Percentiles rank a stretch among this genome's conserved stretches.
phyloP scores from a whole-genome alignment of 2,113 vertebrate genomes.

The Grus americana region DNA sequence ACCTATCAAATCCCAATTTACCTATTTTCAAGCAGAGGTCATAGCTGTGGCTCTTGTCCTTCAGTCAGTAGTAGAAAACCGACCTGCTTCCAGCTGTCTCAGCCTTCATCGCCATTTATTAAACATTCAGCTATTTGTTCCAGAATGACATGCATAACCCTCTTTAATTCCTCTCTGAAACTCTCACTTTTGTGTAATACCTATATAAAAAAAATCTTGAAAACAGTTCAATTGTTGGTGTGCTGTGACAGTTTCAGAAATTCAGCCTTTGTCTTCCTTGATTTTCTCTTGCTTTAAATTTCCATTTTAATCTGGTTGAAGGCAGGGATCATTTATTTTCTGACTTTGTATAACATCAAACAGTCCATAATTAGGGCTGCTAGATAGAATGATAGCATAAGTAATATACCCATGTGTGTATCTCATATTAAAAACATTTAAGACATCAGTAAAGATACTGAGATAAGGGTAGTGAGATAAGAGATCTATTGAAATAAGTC shows the following conservation, averaged over 20 bases:
- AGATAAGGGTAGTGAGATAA: background rate
- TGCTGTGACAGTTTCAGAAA: background rate
- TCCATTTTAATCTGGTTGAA: background rate
- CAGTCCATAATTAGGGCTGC: background rate
- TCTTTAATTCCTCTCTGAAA: background rate
- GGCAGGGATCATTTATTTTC: background rate
- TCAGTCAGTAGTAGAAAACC: background rate
- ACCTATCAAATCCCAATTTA: background rate
- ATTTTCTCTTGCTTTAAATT: background rate
- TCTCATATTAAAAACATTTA: slow-evolving; percentile 29
- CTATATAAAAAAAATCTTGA: background rate
- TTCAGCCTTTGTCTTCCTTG: background rate
- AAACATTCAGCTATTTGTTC: background rate
- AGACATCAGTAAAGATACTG: background rate
- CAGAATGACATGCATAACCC: background rate
- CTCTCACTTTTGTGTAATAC: background rate
- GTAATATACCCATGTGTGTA: background rate
- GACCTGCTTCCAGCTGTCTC: background rate
- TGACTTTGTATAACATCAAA: background rate
- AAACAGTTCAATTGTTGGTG: background rate
- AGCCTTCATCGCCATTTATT: background rate
- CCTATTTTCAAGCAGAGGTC: background rate
- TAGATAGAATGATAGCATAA: background rate
- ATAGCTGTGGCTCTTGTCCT: background rate
- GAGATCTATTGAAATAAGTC: background rate